Evolutionary conservation across 53 echinoderm and acorn worm genomes (phyloP).

Genomic region (Paracentrotus lividus): DNA sequence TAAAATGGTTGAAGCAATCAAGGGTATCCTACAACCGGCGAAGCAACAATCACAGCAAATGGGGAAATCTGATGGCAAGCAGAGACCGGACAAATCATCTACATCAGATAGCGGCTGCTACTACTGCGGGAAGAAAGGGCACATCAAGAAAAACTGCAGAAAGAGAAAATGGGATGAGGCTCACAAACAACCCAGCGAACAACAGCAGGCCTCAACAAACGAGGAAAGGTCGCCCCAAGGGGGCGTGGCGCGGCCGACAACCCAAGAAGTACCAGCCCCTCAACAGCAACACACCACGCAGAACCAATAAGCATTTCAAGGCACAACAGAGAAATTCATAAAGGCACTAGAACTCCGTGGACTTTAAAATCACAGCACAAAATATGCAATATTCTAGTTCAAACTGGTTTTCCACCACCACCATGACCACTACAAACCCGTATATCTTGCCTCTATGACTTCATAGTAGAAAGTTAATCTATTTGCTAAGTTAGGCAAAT

Average conservation of each 20-base stretch:
- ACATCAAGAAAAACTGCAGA: slow-evolving; percentile 5
- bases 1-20: background rate
- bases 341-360: too few relatives aligned
- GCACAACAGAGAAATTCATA: background rate
- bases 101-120: background rate
- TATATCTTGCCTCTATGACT: too few relatives aligned
- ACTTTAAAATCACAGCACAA: too few relatives aligned
- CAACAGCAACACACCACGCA: background rate
- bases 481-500: too few relatives aligned
- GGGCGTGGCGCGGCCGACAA: background rate
- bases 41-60: background rate
- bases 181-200: background rate
- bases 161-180: slow-evolving; percentile 6
- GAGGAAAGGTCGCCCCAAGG: background rate
- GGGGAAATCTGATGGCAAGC: too few relatives aligned
- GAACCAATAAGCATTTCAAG: background rate
- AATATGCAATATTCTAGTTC: too few relatives aligned
- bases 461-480: too few relatives aligned
- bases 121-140: slow-evolving; percentile 51
- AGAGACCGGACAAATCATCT: background rate
- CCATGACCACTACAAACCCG: too few relatives aligned
- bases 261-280: background rate
- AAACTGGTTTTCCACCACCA: too few relatives aligned
- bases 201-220: background rate
- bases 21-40: background rate